These are phyloP conservation scores for Scolopax mira DNA, from an alignment of 2,113 vertebrate genomes.

Conservation along the genomic window DNA sequence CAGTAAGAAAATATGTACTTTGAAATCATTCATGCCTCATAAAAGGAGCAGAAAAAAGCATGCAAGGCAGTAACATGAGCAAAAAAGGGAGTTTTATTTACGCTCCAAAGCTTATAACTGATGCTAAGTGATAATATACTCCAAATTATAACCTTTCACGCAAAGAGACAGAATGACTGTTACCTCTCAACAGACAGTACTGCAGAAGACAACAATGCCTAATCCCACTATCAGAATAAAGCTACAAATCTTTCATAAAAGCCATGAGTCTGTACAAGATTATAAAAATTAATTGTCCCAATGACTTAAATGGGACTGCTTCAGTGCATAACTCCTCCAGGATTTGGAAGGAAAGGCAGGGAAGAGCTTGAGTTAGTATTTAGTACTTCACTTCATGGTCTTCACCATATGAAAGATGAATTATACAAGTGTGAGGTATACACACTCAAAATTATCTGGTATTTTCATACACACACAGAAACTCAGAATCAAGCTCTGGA, in stretches of 20 bases:
- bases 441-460: not conserved
- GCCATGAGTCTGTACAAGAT: not conserved
- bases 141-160: not conserved
- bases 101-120: not conserved
- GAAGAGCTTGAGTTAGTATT: not conserved
- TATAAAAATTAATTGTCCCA: not conserved
- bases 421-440: not conserved
- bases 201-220: not conserved
- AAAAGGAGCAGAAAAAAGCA: not conserved
- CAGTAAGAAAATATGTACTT: not conserved
- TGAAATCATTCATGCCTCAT: not conserved
- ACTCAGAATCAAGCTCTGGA: not conserved
- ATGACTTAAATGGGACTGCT: not conserved
- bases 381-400: not conserved
- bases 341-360: not conserved
- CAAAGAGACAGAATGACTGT: not conserved
- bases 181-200: not conserved
- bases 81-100: not conserved
- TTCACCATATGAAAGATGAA: not conserved
- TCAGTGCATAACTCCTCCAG: not conserved
- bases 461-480: not conserved
- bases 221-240: not conserved
- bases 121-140: not conserved
- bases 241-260: not conserved
- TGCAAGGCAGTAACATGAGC: not conserved